These are phyloP conservation scores for Limosa lapponica DNA, from an alignment of 2,797 vertebrate genomes.

Conservation along the genomic window DNA sequence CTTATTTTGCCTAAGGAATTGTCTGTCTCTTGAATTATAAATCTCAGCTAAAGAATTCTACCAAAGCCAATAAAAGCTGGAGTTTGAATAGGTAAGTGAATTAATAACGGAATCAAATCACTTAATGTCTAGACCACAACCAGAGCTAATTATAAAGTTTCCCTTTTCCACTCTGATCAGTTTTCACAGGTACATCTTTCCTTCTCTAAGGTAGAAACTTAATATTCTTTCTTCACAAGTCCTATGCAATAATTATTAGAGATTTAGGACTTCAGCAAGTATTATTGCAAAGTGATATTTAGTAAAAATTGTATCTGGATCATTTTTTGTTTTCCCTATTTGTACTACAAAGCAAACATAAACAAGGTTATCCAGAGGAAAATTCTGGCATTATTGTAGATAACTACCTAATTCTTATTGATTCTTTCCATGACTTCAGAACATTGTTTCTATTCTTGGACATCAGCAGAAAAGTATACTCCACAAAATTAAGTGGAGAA, in stretches of 20 bases:
- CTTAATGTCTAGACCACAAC: background rate
- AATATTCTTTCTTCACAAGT: background rate
- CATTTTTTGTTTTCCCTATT: background rate
- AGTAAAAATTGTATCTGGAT: background rate
- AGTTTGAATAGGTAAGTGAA: conserved; percentile 11
- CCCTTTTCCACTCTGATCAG: background rate
- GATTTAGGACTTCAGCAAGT: background rate
- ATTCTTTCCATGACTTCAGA: background rate
- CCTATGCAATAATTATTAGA: background rate
- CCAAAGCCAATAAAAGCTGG: background rate
- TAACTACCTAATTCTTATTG: background rate
- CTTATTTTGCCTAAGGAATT: conserved; percentile 4
- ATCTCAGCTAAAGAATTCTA: conserved; percentile 1
- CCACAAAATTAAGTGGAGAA: background rate
- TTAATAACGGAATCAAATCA: background rate
- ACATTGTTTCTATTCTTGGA: background rate
- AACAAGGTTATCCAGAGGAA: background rate
- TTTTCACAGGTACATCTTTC: background rate
- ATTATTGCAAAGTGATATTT: background rate
- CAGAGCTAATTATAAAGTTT: background rate
- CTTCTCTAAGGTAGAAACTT: background rate
- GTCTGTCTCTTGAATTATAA: background rate
- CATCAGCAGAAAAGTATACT: background rate
- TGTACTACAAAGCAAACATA: background rate
- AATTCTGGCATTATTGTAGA: background rate